A percentile compares a stretch with the other conserved stretches of the same genome.
Conservation (phyloP, 1,140 invertebrate genomes). For the Eriocheir sinensis region DNA sequence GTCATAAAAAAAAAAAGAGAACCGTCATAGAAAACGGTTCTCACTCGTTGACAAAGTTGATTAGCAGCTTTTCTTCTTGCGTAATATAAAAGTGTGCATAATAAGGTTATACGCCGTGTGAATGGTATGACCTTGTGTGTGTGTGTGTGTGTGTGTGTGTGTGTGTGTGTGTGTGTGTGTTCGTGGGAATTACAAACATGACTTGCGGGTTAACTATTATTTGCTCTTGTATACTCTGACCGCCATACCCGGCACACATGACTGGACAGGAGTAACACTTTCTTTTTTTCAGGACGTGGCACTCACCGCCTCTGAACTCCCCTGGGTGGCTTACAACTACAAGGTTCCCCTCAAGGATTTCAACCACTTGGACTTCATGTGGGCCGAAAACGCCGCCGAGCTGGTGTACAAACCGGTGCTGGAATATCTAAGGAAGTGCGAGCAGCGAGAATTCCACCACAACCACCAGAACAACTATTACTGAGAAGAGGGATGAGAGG, state of each 20-base stretch:
- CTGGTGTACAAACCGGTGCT: conserved; percentile 77
- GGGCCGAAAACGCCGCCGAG: conserved; percentile 81
- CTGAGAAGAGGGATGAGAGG: background rate
- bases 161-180: background rate
- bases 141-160: no score
- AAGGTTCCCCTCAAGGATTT: conserved; percentile 79
- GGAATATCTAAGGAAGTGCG: background rate
- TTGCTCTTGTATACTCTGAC: background rate
- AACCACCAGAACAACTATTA: background rate
- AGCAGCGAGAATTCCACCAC: background rate
- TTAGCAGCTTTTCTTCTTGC: no score
- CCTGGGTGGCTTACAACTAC: conserved; percentile 63
- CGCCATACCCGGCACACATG: background rate
- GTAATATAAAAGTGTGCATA: no score
- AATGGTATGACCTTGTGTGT: no score
- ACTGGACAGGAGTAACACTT: background rate
- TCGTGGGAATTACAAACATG: background rate
- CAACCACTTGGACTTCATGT: conserved; percentile 81
- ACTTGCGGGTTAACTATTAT: background rate
- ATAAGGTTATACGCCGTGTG: no score
- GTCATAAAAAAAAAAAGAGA: no score
- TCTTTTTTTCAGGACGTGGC: conserved; percentile 78
- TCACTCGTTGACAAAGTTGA: no score
- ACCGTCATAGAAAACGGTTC: no score
- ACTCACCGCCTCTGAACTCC: conserved; percentile 72